These are phyloP conservation scores for Nephrotoma flavescens DNA, from an alignment of 2,888 invertebrate genomes.

Conservation along the genomic window DNA sequence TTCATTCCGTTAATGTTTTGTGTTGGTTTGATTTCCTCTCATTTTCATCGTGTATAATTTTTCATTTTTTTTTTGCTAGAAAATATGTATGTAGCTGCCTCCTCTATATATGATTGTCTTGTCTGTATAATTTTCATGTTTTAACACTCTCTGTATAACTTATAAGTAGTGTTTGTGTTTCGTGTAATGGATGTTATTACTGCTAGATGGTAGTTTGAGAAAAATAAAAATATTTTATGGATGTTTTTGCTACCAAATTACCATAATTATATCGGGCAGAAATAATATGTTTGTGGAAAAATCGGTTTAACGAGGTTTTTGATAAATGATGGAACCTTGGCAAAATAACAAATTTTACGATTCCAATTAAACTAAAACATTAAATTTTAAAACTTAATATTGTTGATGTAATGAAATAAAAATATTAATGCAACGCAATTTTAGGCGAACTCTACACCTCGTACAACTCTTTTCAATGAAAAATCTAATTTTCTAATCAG, in stretches of 20 bases:
- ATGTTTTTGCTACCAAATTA: not conserved
- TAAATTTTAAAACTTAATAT: too few species aligned
- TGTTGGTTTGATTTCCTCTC: not conserved
- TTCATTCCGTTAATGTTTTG: not conserved
- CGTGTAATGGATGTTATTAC: not conserved
- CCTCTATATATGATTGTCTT: not conserved
- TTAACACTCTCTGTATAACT: not conserved
- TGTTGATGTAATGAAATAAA: too few species aligned
- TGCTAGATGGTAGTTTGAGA: not conserved
- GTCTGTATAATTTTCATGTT: not conserved
- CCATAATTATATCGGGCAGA: not conserved
- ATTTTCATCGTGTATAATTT: not conserved
- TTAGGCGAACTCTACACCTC: too few species aligned
- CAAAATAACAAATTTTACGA: too few species aligned
- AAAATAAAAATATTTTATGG: not conserved
- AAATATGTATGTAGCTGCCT: not conserved
- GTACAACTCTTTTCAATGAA: too few species aligned
- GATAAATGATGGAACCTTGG: too few species aligned
- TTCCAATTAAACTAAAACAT: too few species aligned
- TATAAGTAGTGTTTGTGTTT: not conserved
- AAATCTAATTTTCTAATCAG: too few species aligned
- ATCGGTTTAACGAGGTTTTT: not conserved
- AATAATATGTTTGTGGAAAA: not conserved
- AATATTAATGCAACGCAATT: too few species aligned
- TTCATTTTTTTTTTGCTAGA: not conserved